A percentile compares a stretch with the other conserved stretches of the same genome.
phyloP scores from a whole-genome alignment of 2,797 vertebrate species.

The Lepus townsendii region DNA sequence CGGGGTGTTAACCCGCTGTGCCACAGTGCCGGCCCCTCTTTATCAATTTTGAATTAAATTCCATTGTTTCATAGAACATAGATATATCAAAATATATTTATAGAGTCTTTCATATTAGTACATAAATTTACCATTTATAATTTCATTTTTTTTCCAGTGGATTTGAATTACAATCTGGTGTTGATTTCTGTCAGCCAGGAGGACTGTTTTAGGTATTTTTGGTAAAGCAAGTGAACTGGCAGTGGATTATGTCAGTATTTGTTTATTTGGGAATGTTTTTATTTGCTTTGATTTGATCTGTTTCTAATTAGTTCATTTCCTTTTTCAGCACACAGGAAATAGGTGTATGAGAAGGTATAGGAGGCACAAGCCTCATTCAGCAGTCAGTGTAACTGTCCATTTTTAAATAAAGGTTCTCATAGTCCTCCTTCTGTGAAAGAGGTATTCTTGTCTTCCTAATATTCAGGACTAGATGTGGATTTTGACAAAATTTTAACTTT shows the following conservation, averaged over 20 bases:
- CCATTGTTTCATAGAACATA: not conserved
- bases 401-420: not conserved
- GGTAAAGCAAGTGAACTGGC: not conserved
- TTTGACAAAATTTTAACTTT: conserved; percentile 21
- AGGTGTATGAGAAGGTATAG: not conserved
- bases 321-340: not conserved
- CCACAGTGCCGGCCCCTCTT: not conserved
- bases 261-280: conserved; percentile 9
- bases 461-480: not conserved
- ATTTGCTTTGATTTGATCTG: not conserved
- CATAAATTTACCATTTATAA: not conserved
- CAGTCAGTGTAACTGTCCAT: not conserved
- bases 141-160: not conserved
- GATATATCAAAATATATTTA: not conserved
- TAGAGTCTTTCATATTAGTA: not conserved
- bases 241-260: conserved; percentile 25
- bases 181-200: not conserved
- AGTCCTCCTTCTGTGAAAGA: not conserved
- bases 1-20: too few species aligned
- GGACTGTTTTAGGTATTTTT: not conserved
- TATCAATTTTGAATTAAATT: conserved; percentile 39
- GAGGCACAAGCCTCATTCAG: not conserved
- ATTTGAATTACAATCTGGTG: not conserved
- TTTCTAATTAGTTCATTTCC: not conserved
- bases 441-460: not conserved